Base-by-base conservation (phyloP, 2,797 vertebrate species). In the Hipposideros larvatus region DNA sequence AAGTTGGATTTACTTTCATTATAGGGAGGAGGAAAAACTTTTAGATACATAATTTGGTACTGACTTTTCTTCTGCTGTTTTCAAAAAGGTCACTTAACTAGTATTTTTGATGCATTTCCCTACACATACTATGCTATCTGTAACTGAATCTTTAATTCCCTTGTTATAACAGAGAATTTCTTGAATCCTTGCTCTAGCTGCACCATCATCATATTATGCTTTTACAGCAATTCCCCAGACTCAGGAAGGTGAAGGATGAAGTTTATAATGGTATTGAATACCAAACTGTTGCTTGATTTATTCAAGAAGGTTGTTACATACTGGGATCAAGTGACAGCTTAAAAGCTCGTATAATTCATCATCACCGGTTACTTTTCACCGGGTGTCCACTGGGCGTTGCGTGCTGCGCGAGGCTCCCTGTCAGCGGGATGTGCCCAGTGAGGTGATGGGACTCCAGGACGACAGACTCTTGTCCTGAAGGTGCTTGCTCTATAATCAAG, bases 321-420 rank as follows among this genome's bases (percentile, higher is more conserved):
- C 90, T 71, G 88, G 92, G 85, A 96, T 96, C 96, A 95, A 95
- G 75, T 98, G 97, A 97, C 97, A 97, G 97, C 96, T 96, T 97
- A 97, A 97, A 98, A 98, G 96, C 96, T 79, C 77, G 91, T 92
- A 95, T 97, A 97, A 98, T 98, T 97, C 95, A 97, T 97, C 97
- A 97, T 95, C 92, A 97, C 95, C 96, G 80, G 95, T 88, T 97
- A 96, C 96, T 96, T 97, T 97, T 96, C 94, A 66, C 95, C 90
- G 77, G 85, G 84, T 96, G 86, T 97, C 96, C 85, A 96, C 90
- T 96, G 94, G 94, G 95, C 96, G 86, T 92, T 94, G 92, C 96
- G 53, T 88, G 71, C 66, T 65, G 24, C 71, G 68, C 87, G 92
- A 63, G 82, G 85, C 34, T 94, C 57, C 77, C 91, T 97, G 94